Evolutionary conservation across 1,140 invertebrate species (phyloP).

Genomic region (Neodiprion fabricii): DNA sequence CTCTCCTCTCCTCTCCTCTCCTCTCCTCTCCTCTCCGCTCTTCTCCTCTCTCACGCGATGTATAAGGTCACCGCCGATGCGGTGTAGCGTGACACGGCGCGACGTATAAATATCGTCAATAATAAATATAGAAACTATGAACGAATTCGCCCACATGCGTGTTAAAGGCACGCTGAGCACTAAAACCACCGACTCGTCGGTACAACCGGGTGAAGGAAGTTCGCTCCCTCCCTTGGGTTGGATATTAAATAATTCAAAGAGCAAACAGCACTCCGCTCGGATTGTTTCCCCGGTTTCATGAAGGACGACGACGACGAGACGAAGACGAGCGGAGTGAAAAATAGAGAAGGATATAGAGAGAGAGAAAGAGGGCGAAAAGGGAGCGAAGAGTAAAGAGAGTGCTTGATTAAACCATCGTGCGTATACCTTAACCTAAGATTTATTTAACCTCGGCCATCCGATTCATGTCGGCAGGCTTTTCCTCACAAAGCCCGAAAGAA

Average conservation of each 20-base stretch:
- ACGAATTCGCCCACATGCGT: background rate
- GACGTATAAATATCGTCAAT: background rate
- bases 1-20: too few relatives aligned
- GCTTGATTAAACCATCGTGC: background rate
- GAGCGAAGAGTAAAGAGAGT: background rate
- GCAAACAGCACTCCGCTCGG: slow-evolving; percentile 1
- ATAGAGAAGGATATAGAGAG: too few relatives aligned
- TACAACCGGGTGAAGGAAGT: background rate
- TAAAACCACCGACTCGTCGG: background rate
- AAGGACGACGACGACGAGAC: too few relatives aligned
- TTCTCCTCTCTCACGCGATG: too few relatives aligned
- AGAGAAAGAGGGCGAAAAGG: too few relatives aligned
- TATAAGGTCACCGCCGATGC: too few relatives aligned
- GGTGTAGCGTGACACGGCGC: too few relatives aligned
- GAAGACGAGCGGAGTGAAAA: background rate
- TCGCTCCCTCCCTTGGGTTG: background rate
- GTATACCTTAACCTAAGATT: background rate
- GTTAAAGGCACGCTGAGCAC: background rate
- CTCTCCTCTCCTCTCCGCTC: too few relatives aligned
- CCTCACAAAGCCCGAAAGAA: too few relatives aligned
- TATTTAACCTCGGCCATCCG: background rate
- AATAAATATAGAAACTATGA: background rate
- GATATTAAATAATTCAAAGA: background rate
- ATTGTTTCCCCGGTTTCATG: background rate
- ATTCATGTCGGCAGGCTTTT: too few relatives aligned